Base-by-base conservation (phyloP, 2,797 vertebrate genomes). In the Knipowitschia caucasica region DNA sequence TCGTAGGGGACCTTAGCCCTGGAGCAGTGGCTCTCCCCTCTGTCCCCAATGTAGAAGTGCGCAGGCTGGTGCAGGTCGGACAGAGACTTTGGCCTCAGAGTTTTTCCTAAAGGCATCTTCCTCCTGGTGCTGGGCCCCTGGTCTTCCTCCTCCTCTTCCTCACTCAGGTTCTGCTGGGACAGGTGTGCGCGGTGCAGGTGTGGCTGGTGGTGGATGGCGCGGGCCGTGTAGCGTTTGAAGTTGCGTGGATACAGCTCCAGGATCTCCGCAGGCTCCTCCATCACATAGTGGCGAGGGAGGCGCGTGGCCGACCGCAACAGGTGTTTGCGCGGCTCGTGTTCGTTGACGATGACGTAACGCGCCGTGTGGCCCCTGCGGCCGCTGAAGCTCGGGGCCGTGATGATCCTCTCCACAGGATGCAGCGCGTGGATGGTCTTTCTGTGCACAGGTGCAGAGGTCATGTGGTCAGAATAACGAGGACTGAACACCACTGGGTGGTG, bases 321-420 rank as follows among this genome's bases (percentile, higher is more conserved):
- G 60, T 92, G 94, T 63, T 87, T 90, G 47, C 85, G 84, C 47
- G 91, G 61, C 29, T 93, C 91, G 0, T 83, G 89, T 71, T 96
- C 95, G 0, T 93, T 93, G 42, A 95, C 81, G 2, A 96, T 68
- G 23, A 91, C 88, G 34, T 94, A 95, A 25, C 91, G 89, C 12
- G 93, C 89, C 33, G 87, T 47, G 2, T 78, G 90, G 3, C 89
- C 74, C 0, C 87, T 80, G 0, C 71, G 88, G 12, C 85, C 88
- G 7, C 66, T 60, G 8, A 86, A 86, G 33, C 73, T 82, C 15
- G 88, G 89, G n/a, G 80, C 81, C 0, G 85, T 58, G 0, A 85
- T 74, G 30, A 85, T 73, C 0, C 84, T 80, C 25, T 89, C 82
- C 0, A 77, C 72, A 0, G 81, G 80, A 36, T 84, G 86, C 14